A percentile compares a stretch with the other conserved stretches of the same genome.
Conservation (phyloP, 2,113 vertebrate genomes). For the Lichenostomus cassidix region DNA sequence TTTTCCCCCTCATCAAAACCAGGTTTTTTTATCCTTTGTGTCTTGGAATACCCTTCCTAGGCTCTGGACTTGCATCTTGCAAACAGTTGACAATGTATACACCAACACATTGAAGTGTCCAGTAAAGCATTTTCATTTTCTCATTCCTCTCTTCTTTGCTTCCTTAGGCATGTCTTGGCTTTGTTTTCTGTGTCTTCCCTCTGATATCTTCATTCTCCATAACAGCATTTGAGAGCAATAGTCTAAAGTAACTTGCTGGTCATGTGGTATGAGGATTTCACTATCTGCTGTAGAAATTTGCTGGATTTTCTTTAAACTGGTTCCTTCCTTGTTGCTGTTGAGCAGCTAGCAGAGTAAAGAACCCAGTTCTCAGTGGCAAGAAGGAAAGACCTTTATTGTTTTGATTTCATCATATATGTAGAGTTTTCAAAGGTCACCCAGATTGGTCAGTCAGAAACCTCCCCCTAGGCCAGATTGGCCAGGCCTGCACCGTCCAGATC, state of each 20-base stretch:
- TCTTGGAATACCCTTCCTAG: not conserved
- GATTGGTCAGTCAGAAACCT: too few relatives aligned
- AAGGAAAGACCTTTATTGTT: too few relatives aligned
- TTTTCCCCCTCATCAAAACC: not conserved
- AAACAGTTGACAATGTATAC: not conserved
- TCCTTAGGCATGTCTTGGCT: not conserved
- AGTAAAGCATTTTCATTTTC: not conserved
- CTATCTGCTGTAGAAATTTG: not conserved
- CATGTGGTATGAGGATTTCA: not conserved
- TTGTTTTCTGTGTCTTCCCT: not conserved
- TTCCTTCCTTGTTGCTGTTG: too few relatives aligned
- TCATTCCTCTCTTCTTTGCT: not conserved
- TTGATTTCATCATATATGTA: too few relatives aligned
- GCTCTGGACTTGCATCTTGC: not conserved
- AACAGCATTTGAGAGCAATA: not conserved
- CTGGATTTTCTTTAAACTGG: not conserved
- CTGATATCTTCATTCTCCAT: not conserved
- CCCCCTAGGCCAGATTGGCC: too few relatives aligned
- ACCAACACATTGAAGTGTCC: not conserved
- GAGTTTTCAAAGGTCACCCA: too few relatives aligned
- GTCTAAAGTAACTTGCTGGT: not conserved
- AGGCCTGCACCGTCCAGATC: too few relatives aligned
- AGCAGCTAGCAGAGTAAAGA: too few relatives aligned
- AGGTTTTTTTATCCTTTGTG: not conserved
- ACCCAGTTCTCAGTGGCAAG: too few relatives aligned